A percentile compares a stretch with the other conserved stretches of the same genome.
Evolutionary conservation across 2,888 invertebrate genomes (phyloP).

Genomic region (Drosophila paranaensis): DNA sequence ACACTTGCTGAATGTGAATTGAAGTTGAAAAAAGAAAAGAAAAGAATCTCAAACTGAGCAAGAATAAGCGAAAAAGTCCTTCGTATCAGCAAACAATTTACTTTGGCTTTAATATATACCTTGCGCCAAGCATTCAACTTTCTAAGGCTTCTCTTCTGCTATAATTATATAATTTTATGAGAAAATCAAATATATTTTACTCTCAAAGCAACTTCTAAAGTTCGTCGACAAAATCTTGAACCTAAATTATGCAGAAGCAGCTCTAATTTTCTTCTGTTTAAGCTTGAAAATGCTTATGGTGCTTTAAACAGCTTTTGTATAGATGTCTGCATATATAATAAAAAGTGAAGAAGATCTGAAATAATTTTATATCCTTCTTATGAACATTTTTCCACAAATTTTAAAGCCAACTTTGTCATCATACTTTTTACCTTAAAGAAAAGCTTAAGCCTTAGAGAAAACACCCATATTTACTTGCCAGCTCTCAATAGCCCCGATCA

Average conservation of each 20-base stretch:
- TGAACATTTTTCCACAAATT: background rate
- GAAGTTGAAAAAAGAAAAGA: background rate
- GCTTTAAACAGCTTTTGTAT: background rate
- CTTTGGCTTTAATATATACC: background rate
- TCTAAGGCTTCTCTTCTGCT: too few relatives aligned
- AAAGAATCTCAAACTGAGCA: background rate
- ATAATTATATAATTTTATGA: too few relatives aligned
- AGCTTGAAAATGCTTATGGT: background rate
- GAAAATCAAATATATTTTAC: too few relatives aligned
- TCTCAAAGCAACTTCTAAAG: too few relatives aligned
- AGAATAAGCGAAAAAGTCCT: background rate
- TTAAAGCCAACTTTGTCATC: background rate
- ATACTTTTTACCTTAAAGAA: too few relatives aligned
- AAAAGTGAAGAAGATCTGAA: background rate
- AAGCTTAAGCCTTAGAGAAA: too few relatives aligned
- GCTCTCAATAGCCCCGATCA: background rate
- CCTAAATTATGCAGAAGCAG: too few relatives aligned
- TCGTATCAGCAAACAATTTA: too few relatives aligned
- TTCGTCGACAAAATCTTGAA: too few relatives aligned
- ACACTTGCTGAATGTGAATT: slow-evolving; percentile 14
- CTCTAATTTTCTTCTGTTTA: too few relatives aligned
- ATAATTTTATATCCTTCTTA: background rate
- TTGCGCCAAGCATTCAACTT: background rate
- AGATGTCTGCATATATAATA: background rate
- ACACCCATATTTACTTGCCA: background rate